phyloP scores from a whole-genome alignment of 2,113 vertebrate genomes.

The Pogona vitticeps region DNA sequence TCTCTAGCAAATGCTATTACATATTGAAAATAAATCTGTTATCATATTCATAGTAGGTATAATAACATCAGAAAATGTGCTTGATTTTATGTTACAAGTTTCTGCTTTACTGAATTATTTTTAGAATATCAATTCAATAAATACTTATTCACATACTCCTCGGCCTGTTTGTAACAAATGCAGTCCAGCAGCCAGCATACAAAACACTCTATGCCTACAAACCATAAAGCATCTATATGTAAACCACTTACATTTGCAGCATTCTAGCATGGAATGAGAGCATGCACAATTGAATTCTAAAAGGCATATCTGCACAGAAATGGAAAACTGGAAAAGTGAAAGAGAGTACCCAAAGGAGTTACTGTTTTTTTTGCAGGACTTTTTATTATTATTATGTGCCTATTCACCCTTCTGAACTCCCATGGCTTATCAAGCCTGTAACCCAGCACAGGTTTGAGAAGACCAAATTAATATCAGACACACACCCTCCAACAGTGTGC shows the following conservation, averaged over 20 bases:
- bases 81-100: not conserved
- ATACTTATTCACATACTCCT: slow-evolving; percentile 35
- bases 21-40: not conserved
- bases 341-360: not conserved
- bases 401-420: not conserved
- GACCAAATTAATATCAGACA: not conserved
- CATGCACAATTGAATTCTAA: slow-evolving; percentile 39
- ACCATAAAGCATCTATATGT: not conserved
- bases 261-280: slow-evolving; percentile 36
- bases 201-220: slow-evolving; percentile 41
- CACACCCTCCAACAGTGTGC: not conserved
- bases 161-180: slow-evolving; percentile 18
- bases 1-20: not conserved
- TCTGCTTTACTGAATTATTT: not conserved
- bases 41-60: not conserved
- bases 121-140: slow-evolving; percentile 16
- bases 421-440: not conserved
- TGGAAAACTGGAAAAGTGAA: not conserved
- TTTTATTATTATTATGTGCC: not conserved
- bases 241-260: not conserved
- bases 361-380: not conserved
- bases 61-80: not conserved
- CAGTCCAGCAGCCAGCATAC: slow-evolving; percentile 36
- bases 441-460: not conserved
- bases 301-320: not conserved